Evolutionary conservation across 2,113 vertebrate genomes (phyloP).

Genomic region (Rana temporaria): DNA sequence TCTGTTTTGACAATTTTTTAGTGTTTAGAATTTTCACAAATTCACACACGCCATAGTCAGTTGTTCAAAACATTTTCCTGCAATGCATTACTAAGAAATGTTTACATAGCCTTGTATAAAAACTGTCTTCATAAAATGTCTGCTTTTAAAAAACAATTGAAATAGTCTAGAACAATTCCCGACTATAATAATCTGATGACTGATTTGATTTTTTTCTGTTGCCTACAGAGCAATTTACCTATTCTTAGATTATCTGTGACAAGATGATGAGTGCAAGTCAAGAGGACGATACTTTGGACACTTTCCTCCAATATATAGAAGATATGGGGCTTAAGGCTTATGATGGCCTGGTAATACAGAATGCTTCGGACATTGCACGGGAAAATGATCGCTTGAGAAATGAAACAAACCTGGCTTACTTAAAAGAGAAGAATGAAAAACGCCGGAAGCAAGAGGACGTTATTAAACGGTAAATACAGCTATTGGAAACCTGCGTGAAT

Average conservation of each 20-base stretch:
- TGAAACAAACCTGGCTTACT: slow-evolving; percentile 90
- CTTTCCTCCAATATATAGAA: slow-evolving; percentile 94
- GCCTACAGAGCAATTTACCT: slow-evolving; percentile 78
- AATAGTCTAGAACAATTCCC: too few species aligned
- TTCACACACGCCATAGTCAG: too few species aligned
- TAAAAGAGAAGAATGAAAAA: slow-evolving; percentile 94
- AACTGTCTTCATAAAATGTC: too few species aligned
- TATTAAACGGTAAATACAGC: slow-evolving; percentile 85
- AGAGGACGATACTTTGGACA: slow-evolving; percentile 84
- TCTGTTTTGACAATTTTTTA: too few species aligned
- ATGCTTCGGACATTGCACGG: slow-evolving; percentile 95
- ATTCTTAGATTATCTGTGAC: slow-evolving; percentile 78
- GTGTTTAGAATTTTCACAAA: too few species aligned
- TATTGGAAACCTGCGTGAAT: not conserved
- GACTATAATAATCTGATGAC: not conserved
- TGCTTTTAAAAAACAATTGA: too few species aligned
- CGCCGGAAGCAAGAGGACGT: slow-evolving; percentile 91
- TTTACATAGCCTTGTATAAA: too few species aligned
- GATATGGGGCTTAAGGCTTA: slow-evolving; percentile 93
- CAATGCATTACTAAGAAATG: too few species aligned
- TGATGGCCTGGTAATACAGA: slow-evolving; percentile 95
- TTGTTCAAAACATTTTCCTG: too few species aligned
- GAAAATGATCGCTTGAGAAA: slow-evolving; percentile 95
- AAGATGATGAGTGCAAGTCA: slow-evolving; percentile 94
- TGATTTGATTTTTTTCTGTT: slow-evolving; percentile 48